phyloP scores from a whole-genome alignment of 2,113 vertebrate genomes.

The Siniperca knerii region DNA sequence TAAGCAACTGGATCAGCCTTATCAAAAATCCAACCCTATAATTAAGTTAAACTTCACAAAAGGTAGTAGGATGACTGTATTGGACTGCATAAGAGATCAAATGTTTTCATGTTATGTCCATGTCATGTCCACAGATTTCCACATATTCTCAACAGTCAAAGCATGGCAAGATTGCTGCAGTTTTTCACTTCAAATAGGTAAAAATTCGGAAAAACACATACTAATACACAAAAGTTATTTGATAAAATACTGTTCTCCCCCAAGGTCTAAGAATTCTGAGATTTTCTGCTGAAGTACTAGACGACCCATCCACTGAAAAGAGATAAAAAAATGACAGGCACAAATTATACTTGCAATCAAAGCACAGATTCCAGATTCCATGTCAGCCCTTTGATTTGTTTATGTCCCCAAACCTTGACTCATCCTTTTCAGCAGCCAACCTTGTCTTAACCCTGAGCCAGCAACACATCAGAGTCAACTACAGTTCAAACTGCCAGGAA shows the following conservation, averaged over 20 bases:
- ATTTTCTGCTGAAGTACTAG: not conserved
- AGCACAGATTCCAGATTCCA: slow-evolving; percentile 34
- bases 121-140: not conserved
- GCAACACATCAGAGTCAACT: slow-evolving; percentile 51
- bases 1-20: not conserved
- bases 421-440: slow-evolving; percentile 44
- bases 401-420: slow-evolving; percentile 48
- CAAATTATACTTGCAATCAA: slow-evolving; percentile 36
- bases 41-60: not conserved
- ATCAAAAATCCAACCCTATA: not conserved
- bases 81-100: not conserved
- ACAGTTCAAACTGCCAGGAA: slow-evolving; percentile 66
- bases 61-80: not conserved
- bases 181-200: not conserved
- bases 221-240: not conserved
- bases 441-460: slow-evolving; percentile 61
- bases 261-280: not conserved
- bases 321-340: not conserved
- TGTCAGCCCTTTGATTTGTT: slow-evolving; percentile 48
- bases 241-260: slow-evolving; percentile 1
- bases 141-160: slow-evolving; percentile 4
- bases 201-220: not conserved
- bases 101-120: not conserved
- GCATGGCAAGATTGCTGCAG: not conserved
- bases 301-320: not conserved